A percentile compares a stretch with the other conserved stretches of the same genome.
Conservation (phyloP, 2,888 invertebrate species). For the Lasioglossum figueresi region DNA sequence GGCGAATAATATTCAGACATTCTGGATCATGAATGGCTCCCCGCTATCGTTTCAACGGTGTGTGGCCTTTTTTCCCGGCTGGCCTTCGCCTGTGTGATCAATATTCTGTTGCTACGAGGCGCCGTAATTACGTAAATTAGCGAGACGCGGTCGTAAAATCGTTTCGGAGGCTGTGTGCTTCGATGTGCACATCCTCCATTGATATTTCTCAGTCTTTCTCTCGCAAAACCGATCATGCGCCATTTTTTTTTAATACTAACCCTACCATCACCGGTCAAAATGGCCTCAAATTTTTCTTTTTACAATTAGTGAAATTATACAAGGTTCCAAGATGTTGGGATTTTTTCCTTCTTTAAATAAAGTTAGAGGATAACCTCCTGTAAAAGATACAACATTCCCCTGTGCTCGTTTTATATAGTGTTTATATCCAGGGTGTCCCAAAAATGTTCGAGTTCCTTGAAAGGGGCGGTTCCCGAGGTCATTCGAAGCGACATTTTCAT, state of each 20-base stretch:
- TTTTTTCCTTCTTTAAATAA: no score
- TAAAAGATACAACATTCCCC: no score
- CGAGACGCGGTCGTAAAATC: neutral
- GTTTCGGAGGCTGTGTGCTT: neutral
- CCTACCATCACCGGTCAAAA: neutral
- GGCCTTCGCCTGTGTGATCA: neutral
- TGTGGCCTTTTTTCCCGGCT: conserved; percentile 5
- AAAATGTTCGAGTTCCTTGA: no score
- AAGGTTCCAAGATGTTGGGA: no score
- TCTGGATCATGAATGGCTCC: conserved; percentile 44
- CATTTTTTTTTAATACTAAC: neutral
- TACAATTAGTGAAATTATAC: neutral
- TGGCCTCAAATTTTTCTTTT: neutral
- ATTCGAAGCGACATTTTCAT: no score
- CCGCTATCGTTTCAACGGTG: conserved; percentile 26
- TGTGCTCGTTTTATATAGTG: no score
- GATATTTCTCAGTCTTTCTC: neutral
- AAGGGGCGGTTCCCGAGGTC: no score
- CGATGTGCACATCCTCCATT: neutral
- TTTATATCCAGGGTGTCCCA: neutral
- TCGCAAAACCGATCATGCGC: neutral
- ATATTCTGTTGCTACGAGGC: neutral
- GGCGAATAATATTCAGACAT: conserved; percentile 61
- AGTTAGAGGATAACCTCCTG: no score
- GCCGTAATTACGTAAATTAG: neutral